phyloP scores from a whole-genome alignment of 2,797 vertebrate genomes.

The Paedocypris micromegethes region DNA sequence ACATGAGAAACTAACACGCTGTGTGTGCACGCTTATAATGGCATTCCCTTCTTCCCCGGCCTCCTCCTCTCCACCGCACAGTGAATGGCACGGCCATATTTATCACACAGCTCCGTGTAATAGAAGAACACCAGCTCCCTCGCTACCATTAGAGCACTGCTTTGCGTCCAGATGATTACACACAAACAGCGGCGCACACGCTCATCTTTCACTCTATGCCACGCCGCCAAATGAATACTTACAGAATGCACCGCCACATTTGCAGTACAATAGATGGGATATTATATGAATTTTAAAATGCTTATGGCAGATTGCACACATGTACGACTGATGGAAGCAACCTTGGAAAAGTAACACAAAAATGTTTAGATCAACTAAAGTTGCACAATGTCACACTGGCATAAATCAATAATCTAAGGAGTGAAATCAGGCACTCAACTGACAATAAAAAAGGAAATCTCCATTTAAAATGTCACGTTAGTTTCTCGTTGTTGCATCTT shows the following conservation, averaged over 20 bases:
- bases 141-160: slow-evolving; percentile 68
- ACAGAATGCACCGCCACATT: slow-evolving; percentile 13
- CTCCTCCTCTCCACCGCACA: slow-evolving; percentile 62
- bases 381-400: not conserved
- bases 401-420: not conserved
- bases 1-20: slow-evolving; percentile 49
- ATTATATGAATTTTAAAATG: slow-evolving; percentile 12
- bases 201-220: slow-evolving; percentile 34
- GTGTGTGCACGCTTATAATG: slow-evolving; percentile 43
- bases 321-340: slow-evolving; percentile 17
- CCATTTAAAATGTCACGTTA: too few relatives aligned
- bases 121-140: slow-evolving; percentile 64
- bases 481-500: too few relatives aligned
- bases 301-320: not conserved
- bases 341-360: not conserved
- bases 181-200: slow-evolving; percentile 3
- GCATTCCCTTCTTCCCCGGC: slow-evolving; percentile 53
- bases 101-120: slow-evolving; percentile 57
- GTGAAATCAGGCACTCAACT: too few relatives aligned
- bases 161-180: slow-evolving; percentile 50
- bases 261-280: slow-evolving; percentile 8
- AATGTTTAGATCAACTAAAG: not conserved
- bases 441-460: too few relatives aligned
- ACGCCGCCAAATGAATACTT: slow-evolving; percentile 9
- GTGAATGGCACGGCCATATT: slow-evolving; percentile 45